Conservation (phyloP, 2,888 invertebrate genomes). For the Enchytraeus crypticus region DNA sequence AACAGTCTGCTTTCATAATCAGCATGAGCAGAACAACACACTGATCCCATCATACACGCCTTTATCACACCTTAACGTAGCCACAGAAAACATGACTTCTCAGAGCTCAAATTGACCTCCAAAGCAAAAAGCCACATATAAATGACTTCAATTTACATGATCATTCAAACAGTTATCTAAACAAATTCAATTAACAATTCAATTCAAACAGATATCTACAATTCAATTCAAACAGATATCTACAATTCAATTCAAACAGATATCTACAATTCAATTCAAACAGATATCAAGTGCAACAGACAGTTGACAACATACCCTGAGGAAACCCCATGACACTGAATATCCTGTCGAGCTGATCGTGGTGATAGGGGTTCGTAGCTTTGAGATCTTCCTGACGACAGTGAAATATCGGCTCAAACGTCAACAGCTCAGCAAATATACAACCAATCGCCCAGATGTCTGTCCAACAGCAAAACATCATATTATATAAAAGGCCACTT, state of each 20-base stretch:
- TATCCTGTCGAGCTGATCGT: constrained; percentile 93
- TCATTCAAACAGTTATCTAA: too few species aligned
- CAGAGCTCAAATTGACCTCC: too few species aligned
- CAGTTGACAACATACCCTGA: constrained; percentile 47
- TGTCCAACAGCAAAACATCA: constrained; percentile 46
- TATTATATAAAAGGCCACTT: background rate
- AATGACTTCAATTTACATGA: too few species aligned
- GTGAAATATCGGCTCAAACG: constrained; percentile 97
- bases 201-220: too few species aligned
- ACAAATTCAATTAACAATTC: too few species aligned
- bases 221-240: too few species aligned
- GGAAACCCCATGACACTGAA: constrained; percentile 99
- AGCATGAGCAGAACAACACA: too few species aligned
- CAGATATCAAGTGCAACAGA: background rate
- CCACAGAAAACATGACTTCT: too few species aligned
- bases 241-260: background rate
- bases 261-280: background rate
- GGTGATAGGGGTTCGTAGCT: constrained; percentile 97
- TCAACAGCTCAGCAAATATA: constrained; percentile 96
- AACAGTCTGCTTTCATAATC: too few species aligned
- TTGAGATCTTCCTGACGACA: constrained; percentile 99
- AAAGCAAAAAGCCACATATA: too few species aligned
- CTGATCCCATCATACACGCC: too few species aligned
- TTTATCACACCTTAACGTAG: too few species aligned
- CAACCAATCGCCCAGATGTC: constrained; percentile 99